Evolutionary conservation across 2,113 vertebrate genomes (phyloP).

Genomic region (Zapornia atra): DNA sequence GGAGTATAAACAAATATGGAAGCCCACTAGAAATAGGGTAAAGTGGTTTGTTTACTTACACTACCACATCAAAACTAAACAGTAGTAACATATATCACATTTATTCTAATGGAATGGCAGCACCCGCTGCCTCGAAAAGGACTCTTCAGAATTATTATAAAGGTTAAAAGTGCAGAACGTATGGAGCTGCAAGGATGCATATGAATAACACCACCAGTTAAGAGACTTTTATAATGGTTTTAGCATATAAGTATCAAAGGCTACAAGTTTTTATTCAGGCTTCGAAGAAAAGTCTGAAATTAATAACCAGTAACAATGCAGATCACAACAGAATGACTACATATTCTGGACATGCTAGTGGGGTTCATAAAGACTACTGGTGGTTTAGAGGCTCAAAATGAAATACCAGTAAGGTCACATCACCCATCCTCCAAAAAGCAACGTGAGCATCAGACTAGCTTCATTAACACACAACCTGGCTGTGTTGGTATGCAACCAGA

Average conservation of each 20-base stretch:
- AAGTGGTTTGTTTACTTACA: background rate
- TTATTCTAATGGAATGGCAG: background rate
- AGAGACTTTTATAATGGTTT: background rate
- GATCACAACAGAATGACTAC: background rate
- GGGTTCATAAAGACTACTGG: background rate
- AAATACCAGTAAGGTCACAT: background rate
- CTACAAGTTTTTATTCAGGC: background rate
- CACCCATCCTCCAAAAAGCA: background rate
- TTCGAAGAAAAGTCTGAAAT: background rate
- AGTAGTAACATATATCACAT: background rate
- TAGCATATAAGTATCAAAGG: background rate
- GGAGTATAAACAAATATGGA: background rate
- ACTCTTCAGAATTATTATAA: background rate
- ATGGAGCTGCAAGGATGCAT: background rate
- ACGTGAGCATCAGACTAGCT: background rate
- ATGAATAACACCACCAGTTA: background rate
- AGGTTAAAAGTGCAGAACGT: background rate
- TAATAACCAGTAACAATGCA: background rate
- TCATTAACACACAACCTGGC: background rate
- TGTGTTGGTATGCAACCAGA: background rate
- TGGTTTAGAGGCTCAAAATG: background rate
- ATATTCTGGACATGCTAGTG: background rate
- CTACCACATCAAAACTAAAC: background rate
- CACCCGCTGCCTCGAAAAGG: background rate
- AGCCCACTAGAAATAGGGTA: background rate